Conservation (phyloP, 2,888 invertebrate genomes). For the Toxonevra muliebris region DNA sequence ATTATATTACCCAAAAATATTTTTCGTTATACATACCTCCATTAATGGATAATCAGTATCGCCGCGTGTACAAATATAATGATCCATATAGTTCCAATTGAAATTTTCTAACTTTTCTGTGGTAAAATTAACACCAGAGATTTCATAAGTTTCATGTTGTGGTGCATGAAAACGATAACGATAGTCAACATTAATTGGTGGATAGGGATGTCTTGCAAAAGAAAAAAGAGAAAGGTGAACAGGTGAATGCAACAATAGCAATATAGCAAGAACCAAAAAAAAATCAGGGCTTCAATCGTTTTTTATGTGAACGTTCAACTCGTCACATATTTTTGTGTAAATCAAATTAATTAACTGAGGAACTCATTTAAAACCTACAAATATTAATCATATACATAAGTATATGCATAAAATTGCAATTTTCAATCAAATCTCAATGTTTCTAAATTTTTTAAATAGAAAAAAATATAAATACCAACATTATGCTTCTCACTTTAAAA, state of each 20-base stretch:
- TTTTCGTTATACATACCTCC: slow-evolving; percentile 70
- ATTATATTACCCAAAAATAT: too few relatives aligned
- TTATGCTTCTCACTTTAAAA: slow-evolving; percentile 4
- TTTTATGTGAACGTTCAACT: too few relatives aligned
- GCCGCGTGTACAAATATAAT: slow-evolving; percentile 94
- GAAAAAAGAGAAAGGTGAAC: background rate
- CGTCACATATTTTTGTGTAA: too few relatives aligned
- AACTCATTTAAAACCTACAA: too few relatives aligned
- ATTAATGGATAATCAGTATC: slow-evolving; percentile 89
- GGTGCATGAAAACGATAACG: slow-evolving; percentile 92
- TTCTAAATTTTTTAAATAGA: too few relatives aligned
- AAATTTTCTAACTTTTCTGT: slow-evolving; percentile 95
- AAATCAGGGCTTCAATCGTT: too few relatives aligned
- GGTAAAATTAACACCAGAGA: slow-evolving; percentile 93
- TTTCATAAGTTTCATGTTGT: slow-evolving; percentile 90
- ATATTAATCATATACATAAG: too few relatives aligned
- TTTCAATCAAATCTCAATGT: too few relatives aligned
- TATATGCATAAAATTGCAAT: too few relatives aligned
- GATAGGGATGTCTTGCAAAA: slow-evolving; percentile 84
- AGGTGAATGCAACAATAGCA: background rate
- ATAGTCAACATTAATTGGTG: slow-evolving; percentile 91
- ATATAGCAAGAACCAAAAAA: too few relatives aligned
- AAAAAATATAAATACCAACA: too few relatives aligned
- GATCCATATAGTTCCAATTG: slow-evolving; percentile 98
- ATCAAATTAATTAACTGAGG: too few relatives aligned